phyloP scores from a whole-genome alignment of 2,113 vertebrate species.

The Nerophis ophidion region DNA sequence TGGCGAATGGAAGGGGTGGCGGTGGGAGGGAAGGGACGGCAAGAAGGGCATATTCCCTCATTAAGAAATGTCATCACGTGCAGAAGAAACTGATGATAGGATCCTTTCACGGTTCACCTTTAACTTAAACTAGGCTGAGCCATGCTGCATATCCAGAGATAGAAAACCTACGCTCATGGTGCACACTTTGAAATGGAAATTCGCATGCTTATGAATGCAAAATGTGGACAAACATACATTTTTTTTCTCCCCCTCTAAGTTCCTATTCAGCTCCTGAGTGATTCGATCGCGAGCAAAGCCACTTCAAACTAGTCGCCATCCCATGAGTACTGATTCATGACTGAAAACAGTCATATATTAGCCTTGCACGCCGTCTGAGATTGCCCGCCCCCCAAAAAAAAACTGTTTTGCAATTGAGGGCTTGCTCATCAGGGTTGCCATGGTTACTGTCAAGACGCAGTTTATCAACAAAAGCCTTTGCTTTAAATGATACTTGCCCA shows the following conservation, averaged over 20 bases:
- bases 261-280: background rate
- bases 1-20: slow-evolving; percentile 1
- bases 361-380: background rate
- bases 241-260: background rate
- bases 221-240: background rate
- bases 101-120: slow-evolving; percentile 15
- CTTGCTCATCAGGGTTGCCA: background rate
- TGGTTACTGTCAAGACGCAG: background rate
- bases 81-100: background rate
- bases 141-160: background rate
- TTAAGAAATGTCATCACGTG: slow-evolving; percentile 10
- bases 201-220: background rate
- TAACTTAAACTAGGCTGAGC: background rate
- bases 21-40: background rate
- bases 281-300: background rate
- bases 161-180: background rate
- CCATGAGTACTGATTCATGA: background rate
- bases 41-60: background rate
- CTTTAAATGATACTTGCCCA: background rate
- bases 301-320: background rate
- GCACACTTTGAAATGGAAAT: background rate
- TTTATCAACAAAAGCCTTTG: slow-evolving; percentile 1
- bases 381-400: background rate
- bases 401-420: background rate
- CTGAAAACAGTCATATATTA: background rate